phyloP scores from a whole-genome alignment of 2,888 invertebrate genomes.

The Lypha dubia region DNA sequence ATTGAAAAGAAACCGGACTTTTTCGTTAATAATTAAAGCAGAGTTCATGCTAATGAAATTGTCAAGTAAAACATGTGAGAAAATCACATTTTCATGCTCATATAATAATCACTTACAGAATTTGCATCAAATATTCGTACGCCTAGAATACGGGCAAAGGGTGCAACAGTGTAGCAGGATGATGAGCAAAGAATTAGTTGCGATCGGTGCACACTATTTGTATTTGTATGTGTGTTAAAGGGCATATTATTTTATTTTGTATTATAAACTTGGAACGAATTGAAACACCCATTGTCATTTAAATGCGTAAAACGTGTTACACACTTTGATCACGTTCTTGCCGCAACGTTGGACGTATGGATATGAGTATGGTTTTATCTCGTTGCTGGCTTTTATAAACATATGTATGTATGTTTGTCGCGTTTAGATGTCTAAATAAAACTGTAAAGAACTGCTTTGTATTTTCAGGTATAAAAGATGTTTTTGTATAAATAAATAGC shows the following conservation, averaged over 20 bases:
- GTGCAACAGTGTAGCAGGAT: not conserved
- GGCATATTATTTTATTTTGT: slow-evolving; percentile 36
- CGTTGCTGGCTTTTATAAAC: slow-evolving; percentile 50
- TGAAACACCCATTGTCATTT: slow-evolving; percentile 66
- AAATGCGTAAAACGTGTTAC: slow-evolving; percentile 66
- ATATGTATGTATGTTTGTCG: slow-evolving; percentile 66
- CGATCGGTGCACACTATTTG: slow-evolving; percentile 28
- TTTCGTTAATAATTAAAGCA: slow-evolving; percentile 30
- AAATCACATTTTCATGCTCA: slow-evolving; percentile 57
- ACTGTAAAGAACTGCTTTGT: slow-evolving; percentile 38
- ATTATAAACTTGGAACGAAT: slow-evolving; percentile 66
- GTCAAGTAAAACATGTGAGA: slow-evolving; percentile 44
- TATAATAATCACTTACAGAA: slow-evolving; percentile 59
- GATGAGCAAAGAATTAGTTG: not conserved
- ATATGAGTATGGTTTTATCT: slow-evolving; percentile 12
- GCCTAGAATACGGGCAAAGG: slow-evolving; percentile 12
- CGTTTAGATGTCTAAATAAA: slow-evolving; percentile 57
- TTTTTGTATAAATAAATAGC: not conserved
- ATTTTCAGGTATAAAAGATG: slow-evolving; percentile 16
- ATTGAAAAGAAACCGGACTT: slow-evolving; percentile 21
- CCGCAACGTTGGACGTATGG: slow-evolving; percentile 1
- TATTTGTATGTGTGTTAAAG: slow-evolving; percentile 22
- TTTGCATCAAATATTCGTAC: slow-evolving; percentile 24
- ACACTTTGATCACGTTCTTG: slow-evolving; percentile 69
- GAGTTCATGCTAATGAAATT: slow-evolving; percentile 30